Evolutionary conservation across 1,140 invertebrate genomes (phyloP).

Genomic region (Mycetomoellerius zeteki): DNA sequence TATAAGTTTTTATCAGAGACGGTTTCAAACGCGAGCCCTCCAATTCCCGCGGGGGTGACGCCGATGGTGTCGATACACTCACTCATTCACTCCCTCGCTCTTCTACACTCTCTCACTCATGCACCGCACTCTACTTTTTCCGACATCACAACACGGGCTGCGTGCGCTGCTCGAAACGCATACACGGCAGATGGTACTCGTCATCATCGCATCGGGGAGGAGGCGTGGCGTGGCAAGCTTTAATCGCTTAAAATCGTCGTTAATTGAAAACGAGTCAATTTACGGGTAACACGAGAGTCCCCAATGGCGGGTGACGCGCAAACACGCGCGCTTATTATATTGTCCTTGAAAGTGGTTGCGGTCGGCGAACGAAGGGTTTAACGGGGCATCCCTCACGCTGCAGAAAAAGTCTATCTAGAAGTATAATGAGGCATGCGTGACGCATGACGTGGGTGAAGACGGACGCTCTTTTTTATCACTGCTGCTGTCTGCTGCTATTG

Average conservation of each 20-base stretch:
- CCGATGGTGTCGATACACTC: slow-evolving; percentile 21
- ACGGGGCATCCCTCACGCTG: neutral
- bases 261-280: slow-evolving; percentile 77
- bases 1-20: neutral
- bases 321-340: slow-evolving; percentile 53
- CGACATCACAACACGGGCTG: slow-evolving; percentile 52
- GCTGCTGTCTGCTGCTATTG: neutral
- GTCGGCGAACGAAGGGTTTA: slow-evolving; percentile 12
- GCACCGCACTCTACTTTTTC: slow-evolving; percentile 52
- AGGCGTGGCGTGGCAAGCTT: slow-evolving; percentile 65
- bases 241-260: slow-evolving; percentile 72
- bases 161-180: slow-evolving; percentile 54
- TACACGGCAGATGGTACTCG: slow-evolving; percentile 69
- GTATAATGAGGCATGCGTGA: slow-evolving; percentile 62
- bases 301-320: slow-evolving; percentile 23
- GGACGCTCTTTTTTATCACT: slow-evolving; percentile 16
- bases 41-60: neutral
- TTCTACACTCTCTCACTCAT: neutral
- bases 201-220: slow-evolving; percentile 50
- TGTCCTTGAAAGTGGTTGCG: slow-evolving; percentile 50
- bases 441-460: slow-evolving; percentile 51
- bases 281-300: slow-evolving; percentile 64
- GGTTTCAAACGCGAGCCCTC: neutral
- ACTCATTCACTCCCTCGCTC: neutral
- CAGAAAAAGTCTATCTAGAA: slow-evolving; percentile 49